Conservation (phyloP, 2,113 vertebrate genomes). For the Muntiacus muntjak region DNA sequence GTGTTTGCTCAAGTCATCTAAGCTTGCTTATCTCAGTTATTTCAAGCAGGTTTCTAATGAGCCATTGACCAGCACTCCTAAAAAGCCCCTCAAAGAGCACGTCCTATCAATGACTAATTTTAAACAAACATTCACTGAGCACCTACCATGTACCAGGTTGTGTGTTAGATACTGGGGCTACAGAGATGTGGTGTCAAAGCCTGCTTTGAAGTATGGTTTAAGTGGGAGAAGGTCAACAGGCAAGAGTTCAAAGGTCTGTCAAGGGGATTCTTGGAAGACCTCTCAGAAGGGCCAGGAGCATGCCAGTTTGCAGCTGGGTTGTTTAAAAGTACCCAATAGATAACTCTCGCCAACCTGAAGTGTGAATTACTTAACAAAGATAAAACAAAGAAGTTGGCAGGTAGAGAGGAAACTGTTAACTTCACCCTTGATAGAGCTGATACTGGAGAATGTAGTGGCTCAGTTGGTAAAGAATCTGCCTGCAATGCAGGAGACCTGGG, state of each 20-base stretch:
- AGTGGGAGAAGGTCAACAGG: background rate
- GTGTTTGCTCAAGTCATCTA: constrained; percentile 1
- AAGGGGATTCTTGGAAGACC: background rate
- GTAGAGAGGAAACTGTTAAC: background rate
- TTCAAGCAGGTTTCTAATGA: constrained; percentile 33
- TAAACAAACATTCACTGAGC: background rate
- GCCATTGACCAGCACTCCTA: background rate
- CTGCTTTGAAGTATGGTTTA: background rate
- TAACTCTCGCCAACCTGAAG: background rate
- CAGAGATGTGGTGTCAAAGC: background rate
- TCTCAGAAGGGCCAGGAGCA: background rate
- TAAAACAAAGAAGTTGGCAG: background rate
- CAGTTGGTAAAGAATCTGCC: background rate
- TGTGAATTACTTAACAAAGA: background rate
- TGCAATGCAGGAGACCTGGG: background rate
- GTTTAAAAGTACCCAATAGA: background rate
- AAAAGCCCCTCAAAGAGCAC: background rate
- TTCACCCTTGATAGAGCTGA: background rate
- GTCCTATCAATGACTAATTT: background rate
- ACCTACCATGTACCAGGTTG: background rate
- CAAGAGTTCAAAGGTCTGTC: background rate
- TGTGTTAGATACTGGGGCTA: background rate
- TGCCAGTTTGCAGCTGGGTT: background rate
- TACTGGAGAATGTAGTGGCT: background rate
- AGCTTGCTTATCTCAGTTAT: background rate